Percentiles rank a stretch among this genome's conserved stretches.
These are phyloP conservation scores for Exocentrus adspersus DNA, from an alignment of 2,888 invertebrate species.

Conservation along the genomic window DNA sequence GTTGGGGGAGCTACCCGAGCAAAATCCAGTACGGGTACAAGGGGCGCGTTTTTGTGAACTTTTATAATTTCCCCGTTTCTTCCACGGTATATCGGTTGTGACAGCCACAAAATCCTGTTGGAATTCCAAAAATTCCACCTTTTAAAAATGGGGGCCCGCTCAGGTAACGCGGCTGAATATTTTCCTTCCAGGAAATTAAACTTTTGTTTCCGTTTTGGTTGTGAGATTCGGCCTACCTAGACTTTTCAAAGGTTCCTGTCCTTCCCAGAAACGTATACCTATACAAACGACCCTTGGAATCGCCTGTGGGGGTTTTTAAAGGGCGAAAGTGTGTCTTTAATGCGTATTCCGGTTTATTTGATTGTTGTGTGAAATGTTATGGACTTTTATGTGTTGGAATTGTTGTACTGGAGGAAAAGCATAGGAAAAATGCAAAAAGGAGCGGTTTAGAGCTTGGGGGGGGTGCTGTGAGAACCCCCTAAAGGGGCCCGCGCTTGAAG, in stretches of 20 bases:
- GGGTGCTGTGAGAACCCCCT: slow-evolving; percentile 4
- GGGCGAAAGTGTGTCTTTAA: background rate
- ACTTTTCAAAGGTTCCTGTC: background rate
- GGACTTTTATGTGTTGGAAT: background rate
- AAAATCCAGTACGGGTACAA: no score
- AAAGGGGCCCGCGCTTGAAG: slow-evolving; percentile 11
- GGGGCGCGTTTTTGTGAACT: background rate
- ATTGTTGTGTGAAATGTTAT: background rate
- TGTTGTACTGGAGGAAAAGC: background rate
- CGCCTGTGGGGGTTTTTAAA: background rate
- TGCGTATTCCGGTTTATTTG: background rate
- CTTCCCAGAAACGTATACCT: background rate
- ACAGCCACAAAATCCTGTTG: background rate
- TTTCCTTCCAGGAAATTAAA: background rate
- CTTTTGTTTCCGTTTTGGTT: background rate
- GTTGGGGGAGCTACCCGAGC: no score
- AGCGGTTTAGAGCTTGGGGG: background rate
- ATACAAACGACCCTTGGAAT: background rate
- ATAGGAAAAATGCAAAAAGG: background rate
- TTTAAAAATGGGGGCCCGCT: background rate
- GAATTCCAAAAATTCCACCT: background rate
- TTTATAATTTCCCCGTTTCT: background rate
- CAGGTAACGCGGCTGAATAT: background rate
- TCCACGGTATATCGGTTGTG: background rate
- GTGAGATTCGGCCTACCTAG: background rate